phyloP scores from a whole-genome alignment of 2,113 vertebrate genomes.

The Octodon degus region DNA sequence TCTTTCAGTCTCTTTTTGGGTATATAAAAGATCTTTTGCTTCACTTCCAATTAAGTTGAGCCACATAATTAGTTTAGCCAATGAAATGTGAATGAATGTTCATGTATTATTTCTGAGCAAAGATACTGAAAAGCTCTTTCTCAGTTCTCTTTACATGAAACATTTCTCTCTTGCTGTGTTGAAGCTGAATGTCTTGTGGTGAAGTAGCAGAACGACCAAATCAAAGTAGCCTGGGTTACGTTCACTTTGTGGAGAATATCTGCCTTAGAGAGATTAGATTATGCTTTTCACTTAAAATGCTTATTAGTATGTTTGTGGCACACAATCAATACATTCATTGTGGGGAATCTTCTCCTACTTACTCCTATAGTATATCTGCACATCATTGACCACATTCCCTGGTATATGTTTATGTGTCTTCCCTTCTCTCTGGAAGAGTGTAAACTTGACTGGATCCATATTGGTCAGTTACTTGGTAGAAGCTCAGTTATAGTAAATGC shows the following conservation, averaged over 20 bases:
- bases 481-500: conserved; percentile 42
- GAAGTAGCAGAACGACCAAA: neutral
- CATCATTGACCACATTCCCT: neutral
- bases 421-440: neutral
- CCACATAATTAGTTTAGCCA: neutral
- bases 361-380: neutral
- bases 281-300: neutral
- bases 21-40: neutral
- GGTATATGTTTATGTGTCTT: neutral
- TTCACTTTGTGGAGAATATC: neutral
- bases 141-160: neutral
- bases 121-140: neutral
- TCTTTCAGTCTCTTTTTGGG: neutral
- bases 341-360: neutral
- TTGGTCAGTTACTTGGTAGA: neutral
- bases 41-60: neutral
- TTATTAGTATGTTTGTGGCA: neutral
- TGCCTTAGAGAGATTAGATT: conserved; percentile 8
- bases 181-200: neutral
- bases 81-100: conserved; percentile 30
- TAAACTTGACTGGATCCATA: neutral
- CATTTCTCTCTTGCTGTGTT: neutral
- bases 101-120: neutral
- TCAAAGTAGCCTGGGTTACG: neutral
- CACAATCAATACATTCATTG: neutral